A percentile compares a stretch with the other conserved stretches of the same genome.
phyloP scores from a whole-genome alignment of 2,113 vertebrate genomes.

The Sarotherodon lohbergeri region DNA sequence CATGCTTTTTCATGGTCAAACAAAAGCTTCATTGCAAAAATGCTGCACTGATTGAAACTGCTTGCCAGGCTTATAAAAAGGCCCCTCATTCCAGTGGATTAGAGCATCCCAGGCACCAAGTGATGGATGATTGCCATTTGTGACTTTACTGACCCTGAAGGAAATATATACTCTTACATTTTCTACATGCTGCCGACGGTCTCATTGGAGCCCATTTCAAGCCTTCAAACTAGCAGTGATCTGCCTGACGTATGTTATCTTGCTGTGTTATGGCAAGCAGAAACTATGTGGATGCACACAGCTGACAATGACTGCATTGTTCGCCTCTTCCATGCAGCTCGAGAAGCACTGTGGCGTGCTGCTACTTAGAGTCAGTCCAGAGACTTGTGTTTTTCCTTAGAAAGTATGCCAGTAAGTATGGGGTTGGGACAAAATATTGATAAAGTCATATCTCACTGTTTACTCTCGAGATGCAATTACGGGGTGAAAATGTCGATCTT shows the following conservation, averaged over 20 bases:
- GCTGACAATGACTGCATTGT: constrained; percentile 44
- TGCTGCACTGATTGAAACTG: not conserved
- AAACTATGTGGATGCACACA: constrained; percentile 19
- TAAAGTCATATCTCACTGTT: not conserved
- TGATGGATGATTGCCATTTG: not conserved
- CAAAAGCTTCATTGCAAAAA: not conserved
- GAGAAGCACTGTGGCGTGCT: not conserved
- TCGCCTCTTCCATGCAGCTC: not conserved
- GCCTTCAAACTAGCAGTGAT: not conserved
- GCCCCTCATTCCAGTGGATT: not conserved
- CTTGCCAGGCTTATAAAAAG: not conserved
- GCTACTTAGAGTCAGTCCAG: not conserved
- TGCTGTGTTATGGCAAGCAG: constrained; percentile 27
- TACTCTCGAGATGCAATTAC: not conserved
- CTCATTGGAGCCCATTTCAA: not conserved
- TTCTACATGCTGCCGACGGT: not conserved
- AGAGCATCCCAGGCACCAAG: not conserved
- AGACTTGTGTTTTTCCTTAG: not conserved
- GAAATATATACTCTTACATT: not conserved
- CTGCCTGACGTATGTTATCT: not conserved
- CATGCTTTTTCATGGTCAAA: not conserved
- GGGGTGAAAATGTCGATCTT: not conserved
- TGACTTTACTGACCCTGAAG: not conserved
- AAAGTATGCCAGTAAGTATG: not conserved
- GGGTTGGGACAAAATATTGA: not conserved